Evolutionary conservation across 2,113 vertebrate genomes (phyloP).

Genomic region (Phylloscopus whistleri): DNA sequence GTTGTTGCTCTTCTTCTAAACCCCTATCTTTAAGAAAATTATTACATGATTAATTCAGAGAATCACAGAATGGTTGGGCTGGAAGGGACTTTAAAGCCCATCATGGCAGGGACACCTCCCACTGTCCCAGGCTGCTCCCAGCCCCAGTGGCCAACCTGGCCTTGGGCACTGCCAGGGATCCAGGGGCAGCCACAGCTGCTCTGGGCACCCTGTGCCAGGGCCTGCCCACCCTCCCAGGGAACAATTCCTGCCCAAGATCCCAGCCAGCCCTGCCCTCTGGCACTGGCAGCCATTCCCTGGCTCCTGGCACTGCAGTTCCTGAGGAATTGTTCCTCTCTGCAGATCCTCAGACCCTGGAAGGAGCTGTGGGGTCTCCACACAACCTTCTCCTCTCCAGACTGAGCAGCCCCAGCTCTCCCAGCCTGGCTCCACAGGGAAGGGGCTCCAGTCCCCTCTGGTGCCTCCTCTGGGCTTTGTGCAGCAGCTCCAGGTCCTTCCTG

Average conservation of each 20-base stretch:
- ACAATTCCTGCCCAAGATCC: not conserved
- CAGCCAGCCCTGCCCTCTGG: not conserved
- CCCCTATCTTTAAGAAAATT: not conserved
- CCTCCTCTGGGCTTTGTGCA: not conserved
- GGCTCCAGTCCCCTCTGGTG: no score
- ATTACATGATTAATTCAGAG: not conserved
- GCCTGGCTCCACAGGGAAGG: not conserved
- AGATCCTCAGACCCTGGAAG: not conserved
- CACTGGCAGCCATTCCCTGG: not conserved
- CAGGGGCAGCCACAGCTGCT: no score
- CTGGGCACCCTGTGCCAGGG: no score
- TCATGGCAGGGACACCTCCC: not conserved
- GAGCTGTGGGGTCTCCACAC: not conserved
- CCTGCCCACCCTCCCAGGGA: no score
- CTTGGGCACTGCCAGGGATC: no score
- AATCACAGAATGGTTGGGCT: not conserved
- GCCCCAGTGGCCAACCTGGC: no score
- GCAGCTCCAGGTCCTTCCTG: not conserved
- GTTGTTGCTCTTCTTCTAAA: not conserved
- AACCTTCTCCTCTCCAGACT: not conserved
- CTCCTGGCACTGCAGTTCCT: rapidly evolving
- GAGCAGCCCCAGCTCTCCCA: not conserved
- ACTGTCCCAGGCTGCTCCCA: no score
- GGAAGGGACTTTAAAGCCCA: rapidly evolving
- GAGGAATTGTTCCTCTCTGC: not conserved